These are phyloP conservation scores for Cyprinodon variegatus DNA, from an alignment of 2,113 vertebrate genomes.

Conservation along the genomic window DNA sequence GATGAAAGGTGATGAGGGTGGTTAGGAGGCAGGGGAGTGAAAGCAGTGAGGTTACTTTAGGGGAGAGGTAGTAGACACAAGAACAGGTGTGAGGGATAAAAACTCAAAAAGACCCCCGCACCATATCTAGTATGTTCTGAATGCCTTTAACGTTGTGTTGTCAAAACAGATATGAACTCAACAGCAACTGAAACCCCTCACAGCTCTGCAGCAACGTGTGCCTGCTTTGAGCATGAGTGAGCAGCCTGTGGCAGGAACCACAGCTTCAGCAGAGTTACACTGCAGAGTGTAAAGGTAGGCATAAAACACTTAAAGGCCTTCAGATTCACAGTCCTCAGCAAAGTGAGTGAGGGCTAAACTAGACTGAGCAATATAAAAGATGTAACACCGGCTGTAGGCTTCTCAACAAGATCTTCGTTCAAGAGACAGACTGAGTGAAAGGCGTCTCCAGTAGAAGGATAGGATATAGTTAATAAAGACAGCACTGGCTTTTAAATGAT, in stretches of 20 bases:
- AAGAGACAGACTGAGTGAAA: not conserved
- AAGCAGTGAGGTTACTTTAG: not conserved
- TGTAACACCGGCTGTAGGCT: conserved; percentile 8
- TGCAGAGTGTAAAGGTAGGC: conserved; percentile 15
- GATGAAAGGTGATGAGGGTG: conserved; percentile 11
- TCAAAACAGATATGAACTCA: conserved; percentile 12
- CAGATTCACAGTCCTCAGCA: conserved; percentile 34
- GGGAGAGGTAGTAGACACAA: conserved; percentile 11
- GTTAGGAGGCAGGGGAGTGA: not conserved
- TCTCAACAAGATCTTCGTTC: conserved; percentile 13
- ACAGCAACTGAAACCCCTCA: conserved; percentile 14
- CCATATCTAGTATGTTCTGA: not conserved
- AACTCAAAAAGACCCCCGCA: not conserved
- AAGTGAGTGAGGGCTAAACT: conserved; percentile 8
- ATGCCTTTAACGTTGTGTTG: not conserved
- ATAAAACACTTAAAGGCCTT: not conserved
- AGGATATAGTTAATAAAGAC: conserved; percentile 18
- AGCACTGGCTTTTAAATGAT: conserved; percentile 32
- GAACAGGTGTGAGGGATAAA: not conserved
- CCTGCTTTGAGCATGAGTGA: conserved; percentile 33
- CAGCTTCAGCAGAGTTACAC: conserved; percentile 38
- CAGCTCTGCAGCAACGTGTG: conserved; percentile 27
- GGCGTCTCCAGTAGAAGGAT: not conserved
- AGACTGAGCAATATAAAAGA: conserved; percentile 26
- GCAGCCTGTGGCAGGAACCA: conserved; percentile 27